Evolutionary conservation across 2,113 vertebrate species (phyloP), one percentile per base, ranked within the genome.

Genomic region (Indri indri): DNA sequence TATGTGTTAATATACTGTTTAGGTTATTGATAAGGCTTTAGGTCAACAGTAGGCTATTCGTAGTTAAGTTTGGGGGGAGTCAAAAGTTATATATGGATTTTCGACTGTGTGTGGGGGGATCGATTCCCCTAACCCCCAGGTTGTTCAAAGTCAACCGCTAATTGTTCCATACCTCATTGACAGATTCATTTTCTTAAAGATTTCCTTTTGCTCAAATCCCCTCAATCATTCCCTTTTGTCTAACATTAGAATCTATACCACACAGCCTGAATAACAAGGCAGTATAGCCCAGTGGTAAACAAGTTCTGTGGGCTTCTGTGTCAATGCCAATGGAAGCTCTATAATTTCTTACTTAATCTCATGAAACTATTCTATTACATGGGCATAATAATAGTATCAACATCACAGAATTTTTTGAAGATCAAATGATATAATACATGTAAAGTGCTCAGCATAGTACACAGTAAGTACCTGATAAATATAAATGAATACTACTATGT

Each of bases 151-250:
- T 73, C 71, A 73, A 45, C 16, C 65, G 42, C 52, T 54, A 6
- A 76, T 16, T 85, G 17, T 27, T 77, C 27, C 22, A 66, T 10
- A 81, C 82, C 57, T 84, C 25, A 27, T 23, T 84, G 40, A 3
- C 23, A 79, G 20, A 70, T 91, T 61, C 81, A 76, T 68, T 45
- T 93, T 61, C 61, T 47, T 52, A 59, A 97, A 54, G 17, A 1
- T 93, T 88, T 92, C 4, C 14, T 94, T 97, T 96, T 87, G 27
- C 34, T 92, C 34, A 68, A 42, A 81, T 59, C 32, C 32, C n/a
- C 42, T 66, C 42, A 81, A 0, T 73, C 3, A 76, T 59, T 83
- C 52, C 32, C 9, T 37, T 96, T 91, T 70, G 57, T 17, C 8
- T 47, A 74, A 91, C 20, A 20, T 52, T 73, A 50, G 40, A 88